Evolutionary conservation across 2,797 vertebrate species (phyloP).

Genomic region (Microhierax caerulescens): DNA sequence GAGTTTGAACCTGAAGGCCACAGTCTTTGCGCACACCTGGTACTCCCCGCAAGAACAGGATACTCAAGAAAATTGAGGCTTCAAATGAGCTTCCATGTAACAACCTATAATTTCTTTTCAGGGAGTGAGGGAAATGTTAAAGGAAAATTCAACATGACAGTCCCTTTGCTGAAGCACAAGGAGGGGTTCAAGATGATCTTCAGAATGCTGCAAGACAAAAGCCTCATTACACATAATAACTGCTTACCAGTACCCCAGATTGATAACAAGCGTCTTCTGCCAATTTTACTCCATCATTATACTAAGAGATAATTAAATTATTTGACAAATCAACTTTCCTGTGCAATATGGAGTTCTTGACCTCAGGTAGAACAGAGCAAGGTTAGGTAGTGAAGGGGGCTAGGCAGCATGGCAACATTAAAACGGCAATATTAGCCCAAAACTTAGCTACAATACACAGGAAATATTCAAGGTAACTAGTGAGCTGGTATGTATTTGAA

Average conservation of each 20-base stretch:
- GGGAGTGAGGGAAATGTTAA: slow-evolving; percentile 78
- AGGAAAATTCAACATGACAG: slow-evolving; percentile 73
- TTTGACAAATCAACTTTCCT: slow-evolving; percentile 78
- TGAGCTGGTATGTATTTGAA: neutral
- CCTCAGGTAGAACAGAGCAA: slow-evolving; percentile 55
- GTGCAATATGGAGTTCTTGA: slow-evolving; percentile 61
- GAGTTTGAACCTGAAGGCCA: slow-evolving; percentile 81
- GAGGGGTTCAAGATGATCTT: slow-evolving; percentile 92
- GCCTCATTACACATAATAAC: slow-evolving; percentile 96
- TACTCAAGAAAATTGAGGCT: slow-evolving; percentile 89
- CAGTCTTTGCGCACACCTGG: slow-evolving; percentile 86
- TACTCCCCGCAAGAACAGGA: slow-evolving; percentile 76
- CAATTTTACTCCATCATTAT: slow-evolving; percentile 75
- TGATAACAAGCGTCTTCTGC: slow-evolving; percentile 75
- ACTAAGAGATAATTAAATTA: slow-evolving; percentile 79
- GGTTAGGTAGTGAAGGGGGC: neutral
- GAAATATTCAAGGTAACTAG: neutral
- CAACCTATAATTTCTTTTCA: slow-evolving; percentile 91
- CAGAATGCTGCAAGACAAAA: slow-evolving; percentile 93
- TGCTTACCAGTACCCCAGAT: slow-evolving; percentile 81
- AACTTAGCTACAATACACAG: neutral
- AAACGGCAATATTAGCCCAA: neutral
- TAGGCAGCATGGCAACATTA: slow-evolving; percentile 37
- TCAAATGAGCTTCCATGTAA: slow-evolving; percentile 89
- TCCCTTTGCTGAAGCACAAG: slow-evolving; percentile 80